These are phyloP conservation scores for Barypeithes pellucidus DNA, from an alignment of 2,888 invertebrate species.

Conservation along the genomic window DNA sequence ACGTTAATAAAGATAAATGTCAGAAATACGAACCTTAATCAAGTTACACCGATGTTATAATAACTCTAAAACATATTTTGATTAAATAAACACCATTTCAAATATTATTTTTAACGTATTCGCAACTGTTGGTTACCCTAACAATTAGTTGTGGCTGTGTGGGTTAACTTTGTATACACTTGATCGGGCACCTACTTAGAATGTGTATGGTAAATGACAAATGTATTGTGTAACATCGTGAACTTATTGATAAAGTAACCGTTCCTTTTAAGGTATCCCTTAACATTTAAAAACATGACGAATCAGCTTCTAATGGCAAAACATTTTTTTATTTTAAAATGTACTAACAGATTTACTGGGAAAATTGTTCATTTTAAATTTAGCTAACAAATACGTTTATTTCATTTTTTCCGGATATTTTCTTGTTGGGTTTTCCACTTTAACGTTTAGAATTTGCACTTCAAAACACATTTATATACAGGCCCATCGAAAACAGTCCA, in stretches of 20 bases:
- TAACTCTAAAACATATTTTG: slow-evolving; percentile 24
- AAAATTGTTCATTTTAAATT: slow-evolving; percentile 7
- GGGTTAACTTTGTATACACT: too few relatives aligned
- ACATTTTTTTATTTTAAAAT: not conserved
- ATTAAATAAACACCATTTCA: slow-evolving; percentile 23
- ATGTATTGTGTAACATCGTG: too few relatives aligned
- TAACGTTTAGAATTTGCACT: not conserved
- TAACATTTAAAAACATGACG: too few relatives aligned
- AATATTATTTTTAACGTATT: not conserved
- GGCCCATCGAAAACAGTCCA: too few relatives aligned
- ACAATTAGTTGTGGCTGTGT: not conserved
- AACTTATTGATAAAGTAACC: too few relatives aligned
- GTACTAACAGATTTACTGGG: not conserved
- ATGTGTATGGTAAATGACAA: too few relatives aligned
- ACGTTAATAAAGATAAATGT: slow-evolving; percentile 19
- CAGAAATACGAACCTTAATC: slow-evolving; percentile 7
- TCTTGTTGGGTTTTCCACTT: slow-evolving; percentile 13
- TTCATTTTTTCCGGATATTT: not conserved
- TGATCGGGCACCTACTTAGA: too few relatives aligned
- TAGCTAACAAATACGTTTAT: slow-evolving; percentile 5
- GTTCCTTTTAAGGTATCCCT: too few relatives aligned
- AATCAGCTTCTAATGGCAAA: not conserved
- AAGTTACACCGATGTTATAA: slow-evolving; percentile 17
- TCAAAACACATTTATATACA: not conserved
- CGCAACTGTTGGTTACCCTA: not conserved